Percentiles rank a stretch among this genome's conserved stretches.
These are phyloP conservation scores for Eupithecia subfuscata DNA, from an alignment of 2,888 invertebrate species.

Conservation along the genomic window DNA sequence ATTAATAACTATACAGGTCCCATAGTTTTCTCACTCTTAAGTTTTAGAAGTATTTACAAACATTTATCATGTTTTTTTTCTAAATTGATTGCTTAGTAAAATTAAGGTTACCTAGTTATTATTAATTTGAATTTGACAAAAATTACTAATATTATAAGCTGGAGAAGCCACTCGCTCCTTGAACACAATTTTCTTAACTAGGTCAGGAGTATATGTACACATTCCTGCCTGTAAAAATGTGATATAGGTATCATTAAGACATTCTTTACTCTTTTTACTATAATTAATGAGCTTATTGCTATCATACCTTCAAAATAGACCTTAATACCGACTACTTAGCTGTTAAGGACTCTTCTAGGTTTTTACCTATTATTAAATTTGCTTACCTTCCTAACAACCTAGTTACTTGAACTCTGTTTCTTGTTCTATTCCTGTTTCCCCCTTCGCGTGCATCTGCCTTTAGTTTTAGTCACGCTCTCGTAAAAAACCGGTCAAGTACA, in stretches of 20 bases:
- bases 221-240: no score
- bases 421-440: background rate
- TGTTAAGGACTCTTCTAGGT: background rate
- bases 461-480: background rate
- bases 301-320: background rate
- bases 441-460: background rate
- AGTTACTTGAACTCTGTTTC: background rate
- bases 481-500: conserved; percentile 3
- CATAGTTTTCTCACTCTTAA: no score
- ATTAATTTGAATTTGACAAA: no score
- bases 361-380: background rate
- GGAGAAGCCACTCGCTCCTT: no score
- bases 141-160: no score
- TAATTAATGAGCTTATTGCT: background rate
- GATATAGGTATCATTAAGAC: background rate
- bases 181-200: no score
- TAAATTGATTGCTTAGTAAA: no score
- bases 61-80: no score
- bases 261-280: background rate
- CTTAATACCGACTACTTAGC: background rate
- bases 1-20: no score
- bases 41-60: no score
- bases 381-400: background rate
- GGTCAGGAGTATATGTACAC: no score
- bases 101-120: no score